Evolutionary conservation across 2,113 vertebrate genomes (phyloP).

Genomic region (Podarcis cretensis): DNA sequence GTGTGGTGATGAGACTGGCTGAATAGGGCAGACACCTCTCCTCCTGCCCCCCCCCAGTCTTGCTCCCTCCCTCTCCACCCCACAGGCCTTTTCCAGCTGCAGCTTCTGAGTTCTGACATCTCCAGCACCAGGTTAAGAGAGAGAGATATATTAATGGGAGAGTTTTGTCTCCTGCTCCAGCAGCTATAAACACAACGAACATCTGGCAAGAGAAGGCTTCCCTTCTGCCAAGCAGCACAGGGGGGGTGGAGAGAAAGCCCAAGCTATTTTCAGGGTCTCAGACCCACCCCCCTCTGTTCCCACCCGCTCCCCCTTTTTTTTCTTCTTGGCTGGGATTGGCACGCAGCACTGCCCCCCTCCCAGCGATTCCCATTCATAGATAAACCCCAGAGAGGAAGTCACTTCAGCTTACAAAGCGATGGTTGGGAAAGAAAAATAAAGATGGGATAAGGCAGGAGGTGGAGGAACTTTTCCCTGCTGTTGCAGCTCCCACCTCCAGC

Average conservation of each 20-base stretch:
- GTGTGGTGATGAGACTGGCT: slow-evolving; percentile 45
- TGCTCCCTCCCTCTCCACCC: slow-evolving; percentile 44
- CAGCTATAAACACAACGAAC: slow-evolving; percentile 84
- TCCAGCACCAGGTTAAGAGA: slow-evolving; percentile 65
- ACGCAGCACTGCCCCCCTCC: background rate
- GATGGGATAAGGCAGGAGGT: background rate
- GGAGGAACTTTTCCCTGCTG: no score
- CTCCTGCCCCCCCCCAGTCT: slow-evolving; percentile 47
- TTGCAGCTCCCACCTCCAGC: no score
- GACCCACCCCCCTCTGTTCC: slow-evolving; percentile 54
- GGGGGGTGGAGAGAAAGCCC: slow-evolving; percentile 44
- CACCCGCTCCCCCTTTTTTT: slow-evolving; percentile 54
- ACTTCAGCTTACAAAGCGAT: background rate
- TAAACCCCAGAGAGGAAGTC: background rate
- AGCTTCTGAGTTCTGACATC: slow-evolving; percentile 67
- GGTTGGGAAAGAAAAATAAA: background rate
- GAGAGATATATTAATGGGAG: slow-evolving; percentile 75
- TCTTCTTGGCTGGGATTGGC: slow-evolving; percentile 53
- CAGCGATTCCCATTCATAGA: slow-evolving; percentile 31
- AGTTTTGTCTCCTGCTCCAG: slow-evolving; percentile 74
- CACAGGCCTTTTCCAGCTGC: slow-evolving; percentile 75
- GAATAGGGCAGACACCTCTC: slow-evolving; percentile 59
- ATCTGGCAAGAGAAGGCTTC: slow-evolving; percentile 76
- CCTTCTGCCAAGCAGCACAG: slow-evolving; percentile 60
- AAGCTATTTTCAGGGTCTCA: slow-evolving; percentile 60